A percentile compares a stretch with the other conserved stretches of the same genome.
Evolutionary conservation across 2,797 vertebrate genomes (phyloP).

Genomic region (Cryptoprocta ferox): DNA sequence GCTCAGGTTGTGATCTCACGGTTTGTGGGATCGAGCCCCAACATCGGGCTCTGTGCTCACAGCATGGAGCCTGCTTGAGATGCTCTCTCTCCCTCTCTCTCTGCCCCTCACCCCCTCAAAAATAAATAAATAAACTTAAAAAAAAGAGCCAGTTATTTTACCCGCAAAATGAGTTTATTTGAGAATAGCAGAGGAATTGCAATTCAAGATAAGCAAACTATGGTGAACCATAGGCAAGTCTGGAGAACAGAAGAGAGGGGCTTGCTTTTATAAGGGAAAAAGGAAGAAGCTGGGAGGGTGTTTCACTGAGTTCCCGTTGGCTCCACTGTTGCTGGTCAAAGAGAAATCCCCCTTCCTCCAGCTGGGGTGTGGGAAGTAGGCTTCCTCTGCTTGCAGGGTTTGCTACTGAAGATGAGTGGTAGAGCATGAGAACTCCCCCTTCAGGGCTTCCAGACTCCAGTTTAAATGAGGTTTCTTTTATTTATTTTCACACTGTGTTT

Average conservation of each 20-base stretch:
- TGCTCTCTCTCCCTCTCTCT: too few relatives aligned
- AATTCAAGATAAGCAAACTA: not conserved
- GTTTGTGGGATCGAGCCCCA: too few relatives aligned
- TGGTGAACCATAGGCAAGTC: not conserved
- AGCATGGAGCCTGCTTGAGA: too few relatives aligned
- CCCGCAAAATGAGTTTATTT: not conserved
- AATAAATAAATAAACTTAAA: too few relatives aligned
- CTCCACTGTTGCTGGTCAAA: not conserved
- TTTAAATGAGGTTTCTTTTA: not conserved
- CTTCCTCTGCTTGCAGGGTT: too few relatives aligned
- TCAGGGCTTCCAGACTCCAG: not conserved
- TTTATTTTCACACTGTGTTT: not conserved
- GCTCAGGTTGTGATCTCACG: too few relatives aligned
- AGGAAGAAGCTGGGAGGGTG: not conserved
- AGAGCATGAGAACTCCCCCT: not conserved
- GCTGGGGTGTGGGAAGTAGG: not conserved
- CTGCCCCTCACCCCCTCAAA: too few relatives aligned
- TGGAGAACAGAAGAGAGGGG: not conserved
- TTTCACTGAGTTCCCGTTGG: not conserved
- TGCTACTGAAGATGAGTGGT: not conserved
- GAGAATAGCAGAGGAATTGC: not conserved
- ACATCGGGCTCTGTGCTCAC: too few relatives aligned
- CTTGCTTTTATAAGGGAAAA: not conserved
- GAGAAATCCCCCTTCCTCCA: not conserved
- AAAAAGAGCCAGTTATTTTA: not conserved